These are phyloP conservation scores for Dromius quadrimaculatus DNA, from an alignment of 2,888 invertebrate genomes.

Conservation along the genomic window DNA sequence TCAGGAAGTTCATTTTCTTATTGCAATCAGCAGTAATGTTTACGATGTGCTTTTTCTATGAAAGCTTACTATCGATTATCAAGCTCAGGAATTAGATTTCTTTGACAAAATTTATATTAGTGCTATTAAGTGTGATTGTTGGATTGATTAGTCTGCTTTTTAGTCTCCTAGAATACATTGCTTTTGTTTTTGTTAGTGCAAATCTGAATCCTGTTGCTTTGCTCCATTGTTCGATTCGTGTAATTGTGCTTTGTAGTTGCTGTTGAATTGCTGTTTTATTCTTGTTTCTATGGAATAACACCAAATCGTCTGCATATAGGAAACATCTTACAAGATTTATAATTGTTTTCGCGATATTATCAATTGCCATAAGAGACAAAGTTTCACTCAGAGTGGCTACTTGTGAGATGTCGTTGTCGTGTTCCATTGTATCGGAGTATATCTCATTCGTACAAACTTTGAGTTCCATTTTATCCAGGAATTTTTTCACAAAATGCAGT, in stretches of 20 bases:
- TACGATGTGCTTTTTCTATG: too few species aligned
- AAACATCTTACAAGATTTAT: neutral
- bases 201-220: slow-evolving; percentile 4
- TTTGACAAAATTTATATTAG: too few species aligned
- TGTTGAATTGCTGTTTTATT: neutral
- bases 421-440: slow-evolving; percentile 6
- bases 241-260: slow-evolving; percentile 2
- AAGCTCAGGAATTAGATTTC: neutral
- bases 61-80: neutral
- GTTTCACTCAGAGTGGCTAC: neutral
- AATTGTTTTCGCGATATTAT: slow-evolving; percentile 7
- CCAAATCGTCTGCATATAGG: slow-evolving; percentile 7
- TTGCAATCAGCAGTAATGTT: neutral
- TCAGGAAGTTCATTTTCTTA: neutral
- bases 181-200: neutral
- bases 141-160: neutral
- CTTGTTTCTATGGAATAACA: slow-evolving; percentile 15
- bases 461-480: neutral
- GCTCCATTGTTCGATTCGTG: neutral
- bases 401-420: neutral
- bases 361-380: neutral
- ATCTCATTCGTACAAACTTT: neutral
- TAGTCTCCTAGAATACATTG: neutral
- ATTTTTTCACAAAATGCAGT: neutral
- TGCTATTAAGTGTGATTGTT: too few species aligned